Base-by-base conservation (phyloP, 2,888 invertebrate genomes). In the Chloromyia formosa region DNA sequence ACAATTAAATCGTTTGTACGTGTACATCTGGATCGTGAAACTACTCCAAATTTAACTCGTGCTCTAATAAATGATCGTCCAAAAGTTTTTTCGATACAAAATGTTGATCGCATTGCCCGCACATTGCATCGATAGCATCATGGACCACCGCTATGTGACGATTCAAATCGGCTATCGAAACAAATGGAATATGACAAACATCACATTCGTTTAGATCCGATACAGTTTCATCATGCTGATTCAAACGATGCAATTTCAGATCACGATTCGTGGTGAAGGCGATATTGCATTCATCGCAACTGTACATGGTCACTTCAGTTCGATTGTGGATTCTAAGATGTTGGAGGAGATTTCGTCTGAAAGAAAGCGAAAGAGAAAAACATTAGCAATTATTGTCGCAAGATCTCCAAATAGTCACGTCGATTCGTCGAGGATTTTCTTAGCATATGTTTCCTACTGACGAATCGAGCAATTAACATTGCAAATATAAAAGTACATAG, bases 191-290 rank as follows among this genome's bases (percentile, higher is more conserved):
- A 56, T 78, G 75, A 49, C 80, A 80, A 40, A 79, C 77, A 62
- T 80, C 80, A 54, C 80, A 80, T 22, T 77, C 78, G 68, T 80
- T 79, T 22, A 80, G 75, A 71, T 80, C 80, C 2, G 75, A 64
- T 20, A 80, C 75, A 1, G 73, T 73, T n/a, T 80, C 80, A 61
- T 79, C 79, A 58, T 80, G 80, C 60, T 80, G 78, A 61, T 79
- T 79, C 20, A 74, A 74, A 10, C 80, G 78, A 76, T 80, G 80
- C 20, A 80, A 61, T 73, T 79, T 80, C 1, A 80, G 64, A 0
- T 77, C 78, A 14, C 80, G 78, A 74, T 78, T 78, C 20, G 80
- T 78, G 35, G 79, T 79, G 56, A 80, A 80, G 5, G 76, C 80
- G 5, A 80, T 79, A 18, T 77, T 71, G 66, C 80, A 80, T 16